Conservation (phyloP, 1,140 invertebrate species). For the Schlechtendalia chinensis region DNA sequence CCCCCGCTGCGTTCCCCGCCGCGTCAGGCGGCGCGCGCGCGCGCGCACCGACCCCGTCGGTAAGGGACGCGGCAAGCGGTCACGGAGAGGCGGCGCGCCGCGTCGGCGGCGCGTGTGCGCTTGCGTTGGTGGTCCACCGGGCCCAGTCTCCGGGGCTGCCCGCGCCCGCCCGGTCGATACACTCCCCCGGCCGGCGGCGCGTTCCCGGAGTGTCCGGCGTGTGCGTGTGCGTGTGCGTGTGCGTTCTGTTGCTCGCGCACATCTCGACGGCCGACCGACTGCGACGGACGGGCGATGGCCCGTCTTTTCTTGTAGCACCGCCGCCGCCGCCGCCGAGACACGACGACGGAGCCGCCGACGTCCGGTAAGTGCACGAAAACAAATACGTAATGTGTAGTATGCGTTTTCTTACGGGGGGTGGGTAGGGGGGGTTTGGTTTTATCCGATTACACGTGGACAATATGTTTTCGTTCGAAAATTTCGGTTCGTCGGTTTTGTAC, state of each 20-base stretch:
- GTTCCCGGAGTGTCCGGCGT: too few relatives aligned
- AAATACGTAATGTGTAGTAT: not conserved
- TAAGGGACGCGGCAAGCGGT: too few relatives aligned
- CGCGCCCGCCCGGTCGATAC: conserved; percentile 34
- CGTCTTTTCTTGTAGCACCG: not conserved
- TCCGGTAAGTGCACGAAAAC: not conserved
- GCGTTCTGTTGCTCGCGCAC: conserved; percentile 27
- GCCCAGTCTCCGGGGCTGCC: conserved; percentile 32
- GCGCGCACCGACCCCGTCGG: too few relatives aligned
- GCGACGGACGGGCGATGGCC: conserved; percentile 37
- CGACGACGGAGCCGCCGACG: not conserved
- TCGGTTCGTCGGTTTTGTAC: not conserved
- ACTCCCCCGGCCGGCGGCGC: conserved; percentile 18
- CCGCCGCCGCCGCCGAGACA: too few relatives aligned
- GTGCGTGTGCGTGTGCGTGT: not conserved
- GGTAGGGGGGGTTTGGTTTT: too few relatives aligned
- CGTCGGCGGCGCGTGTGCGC: not conserved
- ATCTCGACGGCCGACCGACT: conserved; percentile 38
- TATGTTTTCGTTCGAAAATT: too few relatives aligned
- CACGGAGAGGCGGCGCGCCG: not conserved
- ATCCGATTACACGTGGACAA: too few relatives aligned
- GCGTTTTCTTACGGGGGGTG: too few relatives aligned
- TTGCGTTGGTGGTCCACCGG: conserved; percentile 37
- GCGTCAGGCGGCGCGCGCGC: too few relatives aligned
- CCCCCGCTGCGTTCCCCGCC: too few relatives aligned